Base-by-base conservation (phyloP, 2,888 invertebrate genomes). In the Caenorhabditis macrosperma region DNA sequence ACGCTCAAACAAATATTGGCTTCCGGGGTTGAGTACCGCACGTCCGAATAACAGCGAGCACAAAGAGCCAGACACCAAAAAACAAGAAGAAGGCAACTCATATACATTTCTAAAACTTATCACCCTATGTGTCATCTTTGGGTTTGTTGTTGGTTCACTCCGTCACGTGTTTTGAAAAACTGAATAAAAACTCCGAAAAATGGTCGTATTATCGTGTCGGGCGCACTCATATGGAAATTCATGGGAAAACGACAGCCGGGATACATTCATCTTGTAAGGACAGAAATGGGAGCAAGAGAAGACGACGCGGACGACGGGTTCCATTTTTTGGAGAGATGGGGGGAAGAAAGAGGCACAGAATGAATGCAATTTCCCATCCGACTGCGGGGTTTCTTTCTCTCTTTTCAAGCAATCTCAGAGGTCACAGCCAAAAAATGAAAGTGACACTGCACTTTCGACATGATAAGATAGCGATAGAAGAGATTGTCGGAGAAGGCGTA, bases 151-250 rank as follows among this genome's bases (percentile, higher is more conserved):
- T n/a, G n/a, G n/a, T n/a, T n/a, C n/a, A n/a, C n/a, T n/a, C n/a
- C n/a, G n/a, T n/a, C n/a, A n/a, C n/a, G n/a, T n/a, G n/a, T n/a
- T n/a, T n/a, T n/a, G n/a, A n/a, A n/a, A n/a, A n/a, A n/a, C n/a
- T n/a, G n/a, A n/a, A n/a, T n/a, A n/a, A n/a, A n/a, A n/a, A n/a
- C n/a, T n/a, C n/a, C n/a, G n/a, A n/a, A n/a, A n/a, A n/a, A n/a
- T n/a, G n/a, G n/a, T n/a, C n/a, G n/a, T n/a, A n/a, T n/a, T n/a
- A n/a, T n/a, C n/a, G n/a, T n/a, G 12, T 9, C 26, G 35, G 55
- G 35, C 35, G 55, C 59, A 75, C 52, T 66, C 64, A 75, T 66
- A 59, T 60, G 60, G 52, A 75, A 66, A 75, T 74, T 64, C 64
- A 74, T 74, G 38, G 59, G 57, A 63, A 71, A 63, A 24, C 54